Percentiles rank a stretch among this genome's conserved stretches.
These are phyloP conservation scores for Euwallacea similis DNA, from an alignment of 1,140 invertebrate species.

Conservation along the genomic window DNA sequence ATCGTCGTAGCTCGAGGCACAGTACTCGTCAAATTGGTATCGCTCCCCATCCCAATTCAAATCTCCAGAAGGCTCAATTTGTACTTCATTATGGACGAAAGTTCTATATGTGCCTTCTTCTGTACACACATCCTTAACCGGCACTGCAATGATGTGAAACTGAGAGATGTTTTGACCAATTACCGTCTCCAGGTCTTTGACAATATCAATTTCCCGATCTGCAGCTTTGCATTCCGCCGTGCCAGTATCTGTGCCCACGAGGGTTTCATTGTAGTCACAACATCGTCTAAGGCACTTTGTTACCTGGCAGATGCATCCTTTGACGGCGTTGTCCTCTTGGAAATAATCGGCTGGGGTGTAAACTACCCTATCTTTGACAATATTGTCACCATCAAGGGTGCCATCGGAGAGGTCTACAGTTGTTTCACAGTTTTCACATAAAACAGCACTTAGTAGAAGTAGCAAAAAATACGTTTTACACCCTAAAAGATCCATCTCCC, in stretches of 20 bases:
- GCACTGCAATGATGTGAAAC: constrained; percentile 9
- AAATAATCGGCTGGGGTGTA: constrained; percentile 35
- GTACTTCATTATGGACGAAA: not conserved
- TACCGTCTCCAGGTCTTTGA: not conserved
- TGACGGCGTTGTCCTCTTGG: constrained; percentile 1
- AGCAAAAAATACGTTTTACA: too few relatives aligned
- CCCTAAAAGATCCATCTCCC: too few relatives aligned
- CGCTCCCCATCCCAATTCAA: not conserved
- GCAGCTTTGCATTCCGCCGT: not conserved
- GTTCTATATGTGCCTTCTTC: too few relatives aligned
- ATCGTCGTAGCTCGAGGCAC: not conserved
- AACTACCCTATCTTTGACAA: constrained; percentile 33
- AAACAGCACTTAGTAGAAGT: not conserved
- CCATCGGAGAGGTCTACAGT: constrained; percentile 37
- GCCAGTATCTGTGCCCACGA: not conserved
- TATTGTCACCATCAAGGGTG: constrained; percentile 18
- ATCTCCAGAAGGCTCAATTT: not conserved
- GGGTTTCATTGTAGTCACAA: constrained; percentile 26
- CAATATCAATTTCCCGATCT: not conserved
- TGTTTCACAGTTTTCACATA: constrained; percentile 11
- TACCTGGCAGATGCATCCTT: constrained; percentile 39
- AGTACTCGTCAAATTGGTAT: not conserved
- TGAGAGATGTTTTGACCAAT: not conserved
- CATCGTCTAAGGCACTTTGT: constrained; percentile 38
- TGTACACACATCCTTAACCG: not conserved